A percentile compares a stretch with the other conserved stretches of the same genome.
Conservation (phyloP, 2,888 invertebrate species). For the Trissolcus brochymenae region DNA sequence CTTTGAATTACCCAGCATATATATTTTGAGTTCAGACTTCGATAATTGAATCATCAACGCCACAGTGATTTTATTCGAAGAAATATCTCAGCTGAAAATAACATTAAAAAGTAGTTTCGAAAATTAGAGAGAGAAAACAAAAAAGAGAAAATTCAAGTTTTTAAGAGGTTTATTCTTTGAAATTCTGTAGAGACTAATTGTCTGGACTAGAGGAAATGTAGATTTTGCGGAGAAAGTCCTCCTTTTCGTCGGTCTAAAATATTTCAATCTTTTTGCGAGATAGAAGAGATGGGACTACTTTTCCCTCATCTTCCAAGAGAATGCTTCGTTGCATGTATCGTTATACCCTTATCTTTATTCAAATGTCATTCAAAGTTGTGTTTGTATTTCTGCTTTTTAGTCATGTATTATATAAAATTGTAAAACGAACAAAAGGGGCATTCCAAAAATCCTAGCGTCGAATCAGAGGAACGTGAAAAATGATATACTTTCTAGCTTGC, state of each 20-base stretch:
- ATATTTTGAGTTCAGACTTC: no score
- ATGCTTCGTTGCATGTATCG: constrained; percentile 63
- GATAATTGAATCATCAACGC: background rate
- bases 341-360: constrained; percentile 68
- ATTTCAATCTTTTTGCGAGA: constrained; percentile 70
- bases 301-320: constrained; percentile 73
- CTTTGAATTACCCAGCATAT: constrained; percentile 1
- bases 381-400: constrained; percentile 32
- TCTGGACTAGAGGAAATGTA: constrained; percentile 62
- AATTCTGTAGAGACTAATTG: constrained; percentile 47
- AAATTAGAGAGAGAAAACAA: background rate
- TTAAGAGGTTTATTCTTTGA: constrained; percentile 12
- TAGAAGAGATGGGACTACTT: constrained; percentile 66
- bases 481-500: constrained; percentile 25
- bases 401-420: background rate
- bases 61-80: background rate
- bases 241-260: constrained; percentile 67
- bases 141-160: background rate
- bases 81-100: background rate
- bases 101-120: background rate
- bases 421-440: background rate
- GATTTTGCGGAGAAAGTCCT: constrained; percentile 69
- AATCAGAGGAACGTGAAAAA: constrained; percentile 23
- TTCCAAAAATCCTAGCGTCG: background rate
- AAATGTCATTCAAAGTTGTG: constrained; percentile 56